Base-by-base conservation (phyloP, 2,888 invertebrate species). In the Scaptomyza flava region DNA sequence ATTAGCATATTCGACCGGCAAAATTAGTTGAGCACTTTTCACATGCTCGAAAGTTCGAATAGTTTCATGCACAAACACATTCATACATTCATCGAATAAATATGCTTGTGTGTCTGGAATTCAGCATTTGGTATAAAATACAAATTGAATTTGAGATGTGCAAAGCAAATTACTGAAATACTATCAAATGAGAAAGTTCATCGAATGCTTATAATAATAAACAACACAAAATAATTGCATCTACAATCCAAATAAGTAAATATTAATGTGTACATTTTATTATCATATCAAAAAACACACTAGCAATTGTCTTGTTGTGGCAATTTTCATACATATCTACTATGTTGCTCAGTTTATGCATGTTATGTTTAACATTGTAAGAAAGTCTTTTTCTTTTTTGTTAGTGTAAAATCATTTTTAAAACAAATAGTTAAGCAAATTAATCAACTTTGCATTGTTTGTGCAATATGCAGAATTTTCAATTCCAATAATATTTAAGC, bases 1-100 rank as follows among this genome's bases (percentile, higher is more conserved):
- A 78, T 82, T 82, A 77, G 65, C 85, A 87, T 81, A 82, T 72
- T 85, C 64, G 72, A 71, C 71, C 57, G 56, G 42, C 47, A 62
- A 63, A 77, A 60, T 72, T 68, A 68, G 42, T 64, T 60, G 47
- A 65, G 61, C 64, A 65, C 34, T 52, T 67, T 47, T 57, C 45
- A 38, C 27, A 58, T 42, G 34, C 27, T 58, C 7, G 46, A 38
- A 72, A 59, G 60, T 51, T 52, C 17, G 43, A 51, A 62, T 48
- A 52, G 51, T 65, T 48, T 17, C 36, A 27, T 51, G 17, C 34
- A 43, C 46, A 36, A 27, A 42, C 30, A 12, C 38, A 27, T 33
- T 11, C 41, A 42, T 20, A 23, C 9, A 31, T 17, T 14, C n/a
- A n/a, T 20, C 12, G 12, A 12, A 12, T 5, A 34, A n/a, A n/a